Evolutionary conservation across 2,113 vertebrate genomes (phyloP), one percentile per base, ranked within the genome.

Genomic region (Bombycilla garrulus): DNA sequence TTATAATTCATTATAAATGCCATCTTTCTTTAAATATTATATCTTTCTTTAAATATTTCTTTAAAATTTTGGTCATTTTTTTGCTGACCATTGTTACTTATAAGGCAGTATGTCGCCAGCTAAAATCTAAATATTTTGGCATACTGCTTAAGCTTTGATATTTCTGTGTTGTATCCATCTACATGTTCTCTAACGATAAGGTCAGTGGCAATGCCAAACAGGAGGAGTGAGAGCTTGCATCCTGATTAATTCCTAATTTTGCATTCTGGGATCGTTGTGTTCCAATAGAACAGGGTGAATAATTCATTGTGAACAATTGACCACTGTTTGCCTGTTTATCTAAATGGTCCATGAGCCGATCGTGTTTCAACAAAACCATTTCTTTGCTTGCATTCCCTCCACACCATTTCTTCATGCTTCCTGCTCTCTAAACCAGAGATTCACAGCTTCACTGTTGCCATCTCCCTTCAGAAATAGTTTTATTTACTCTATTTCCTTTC

Each of bases 211-310:
- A 95, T 87, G 89, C 81, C 78, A 76, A 80, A 80, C 53, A 79
- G 48, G 53, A 95, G 45, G 25, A 92, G 70, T 53, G 62, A 91
- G 83, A 72, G 53, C 69, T 5, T 94, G 89, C 93, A 92, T 95
- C 84, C 89, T 95, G 74, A 94, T 95, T 92, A 92, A 69, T 42
- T 82, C 70, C 65, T 92, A 35, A 91, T 95, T 96, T 95, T 91
- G 84, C 74, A 96, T 97, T 97, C 96, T 48, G 15, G 50, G n/a
- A 85, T 92, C 29, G 22, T 90, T 72, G 65, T 85, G 86, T 82
- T 97, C 87, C 84, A 91, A 3, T 47, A 95, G 70, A 95, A 65
- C 7, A 2, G 77, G 86, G 91, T 96, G 66, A 96, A 96, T 97
- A 94, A 96, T 95, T 96, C 93, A 97, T 97, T 51, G 42, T 1